phyloP scores from a whole-genome alignment of 2,113 vertebrate genomes.

The Sula dactylatra region DNA sequence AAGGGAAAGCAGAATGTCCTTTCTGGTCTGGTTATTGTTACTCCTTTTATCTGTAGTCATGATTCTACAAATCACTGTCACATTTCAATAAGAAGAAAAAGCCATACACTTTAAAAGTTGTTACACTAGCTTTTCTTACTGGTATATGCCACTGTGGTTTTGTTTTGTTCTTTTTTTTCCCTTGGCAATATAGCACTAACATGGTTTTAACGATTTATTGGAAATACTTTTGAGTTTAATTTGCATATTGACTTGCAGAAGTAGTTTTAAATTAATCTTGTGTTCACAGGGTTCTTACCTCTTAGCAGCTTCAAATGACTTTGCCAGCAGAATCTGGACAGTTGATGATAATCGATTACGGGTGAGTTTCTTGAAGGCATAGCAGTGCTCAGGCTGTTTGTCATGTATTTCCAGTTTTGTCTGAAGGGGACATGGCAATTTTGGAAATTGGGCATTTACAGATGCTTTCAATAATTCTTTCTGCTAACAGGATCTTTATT shows the following conservation, averaged over 20 bases:
- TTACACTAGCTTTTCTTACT: not conserved
- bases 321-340: slow-evolving; percentile 97
- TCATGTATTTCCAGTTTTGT: not conserved
- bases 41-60: not conserved
- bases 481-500: not conserved
- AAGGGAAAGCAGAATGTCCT: not conserved
- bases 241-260: not conserved
- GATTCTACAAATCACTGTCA: not conserved
- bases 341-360: slow-evolving; percentile 95
- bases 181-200: not conserved
- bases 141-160: not conserved
- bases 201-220: not conserved
- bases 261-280: not conserved
- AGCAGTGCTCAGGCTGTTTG: not conserved
- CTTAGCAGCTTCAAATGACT: slow-evolving; percentile 95
- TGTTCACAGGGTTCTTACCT: slow-evolving; percentile 87
- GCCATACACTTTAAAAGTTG: not conserved
- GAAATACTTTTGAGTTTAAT: not conserved
- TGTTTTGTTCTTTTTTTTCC: not conserved
- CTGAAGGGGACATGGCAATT: not conserved
- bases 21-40: not conserved
- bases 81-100: not conserved
- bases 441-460: not conserved
- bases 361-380: slow-evolving; percentile 71
- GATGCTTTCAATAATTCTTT: not conserved